Conservation (phyloP, 2,888 invertebrate genomes). For the Megaustenia siamemsis region DNA sequence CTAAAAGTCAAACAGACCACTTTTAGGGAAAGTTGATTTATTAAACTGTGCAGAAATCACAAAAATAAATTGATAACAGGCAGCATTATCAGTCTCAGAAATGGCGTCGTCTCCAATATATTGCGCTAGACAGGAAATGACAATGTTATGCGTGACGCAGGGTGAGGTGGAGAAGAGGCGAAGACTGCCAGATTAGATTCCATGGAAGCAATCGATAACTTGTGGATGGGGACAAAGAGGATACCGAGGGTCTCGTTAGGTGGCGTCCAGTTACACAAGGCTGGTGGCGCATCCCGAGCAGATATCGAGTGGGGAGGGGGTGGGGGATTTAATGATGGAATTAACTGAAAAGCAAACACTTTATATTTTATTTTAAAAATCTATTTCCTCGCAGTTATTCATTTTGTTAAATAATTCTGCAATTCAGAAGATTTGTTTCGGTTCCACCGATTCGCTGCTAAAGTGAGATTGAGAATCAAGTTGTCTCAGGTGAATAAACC, state of each 20-base stretch:
- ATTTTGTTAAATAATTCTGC: no score
- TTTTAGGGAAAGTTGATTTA: no score
- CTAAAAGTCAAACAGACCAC: no score
- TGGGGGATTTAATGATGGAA: no score
- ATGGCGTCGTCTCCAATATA: not conserved
- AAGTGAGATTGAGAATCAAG: no score
- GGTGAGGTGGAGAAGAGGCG: not conserved
- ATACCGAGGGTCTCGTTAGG: not conserved
- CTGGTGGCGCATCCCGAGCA: not conserved
- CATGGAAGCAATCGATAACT: conserved; percentile 13
- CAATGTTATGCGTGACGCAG: conserved; percentile 13
- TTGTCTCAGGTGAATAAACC: no score
- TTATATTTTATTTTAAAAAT: no score
- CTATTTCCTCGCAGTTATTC: no score
- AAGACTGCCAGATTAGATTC: not conserved
- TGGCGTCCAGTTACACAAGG: not conserved
- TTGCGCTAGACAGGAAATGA: not conserved
- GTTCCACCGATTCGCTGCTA: no score
- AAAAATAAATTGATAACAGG: not conserved
- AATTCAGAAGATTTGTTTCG: no score
- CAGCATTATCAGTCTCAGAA: conserved; percentile 11
- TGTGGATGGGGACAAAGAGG: not conserved
- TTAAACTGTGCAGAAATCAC: not conserved
- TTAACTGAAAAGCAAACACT: no score
- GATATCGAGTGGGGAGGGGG: no score